Evolutionary conservation across 1,140 invertebrate genomes (phyloP).

Genomic region (Aporrectodea caliginosa): DNA sequence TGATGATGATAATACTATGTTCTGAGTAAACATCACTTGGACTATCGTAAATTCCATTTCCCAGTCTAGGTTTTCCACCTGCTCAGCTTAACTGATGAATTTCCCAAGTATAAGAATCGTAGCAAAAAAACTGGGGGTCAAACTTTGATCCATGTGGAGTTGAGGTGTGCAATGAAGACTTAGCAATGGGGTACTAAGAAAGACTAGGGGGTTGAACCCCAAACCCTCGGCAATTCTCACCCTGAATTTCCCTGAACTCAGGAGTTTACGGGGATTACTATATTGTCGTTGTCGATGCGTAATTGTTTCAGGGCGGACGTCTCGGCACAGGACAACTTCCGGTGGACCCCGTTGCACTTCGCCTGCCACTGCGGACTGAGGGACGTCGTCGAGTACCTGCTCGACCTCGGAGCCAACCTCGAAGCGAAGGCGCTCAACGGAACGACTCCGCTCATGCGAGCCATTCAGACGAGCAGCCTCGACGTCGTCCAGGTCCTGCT

Average conservation of each 20-base stretch:
- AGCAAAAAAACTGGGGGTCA: too few relatives aligned
- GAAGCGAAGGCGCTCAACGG: conserved; percentile 53
- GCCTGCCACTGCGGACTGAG: conserved; percentile 54
- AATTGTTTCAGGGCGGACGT: conserved; percentile 48
- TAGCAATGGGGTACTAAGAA: too few relatives aligned
- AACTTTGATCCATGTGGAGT: too few relatives aligned
- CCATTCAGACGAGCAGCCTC: conserved; percentile 54
- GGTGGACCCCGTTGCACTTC: conserved; percentile 57
- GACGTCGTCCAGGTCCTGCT: conserved; percentile 52
- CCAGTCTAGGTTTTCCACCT: too few relatives aligned
- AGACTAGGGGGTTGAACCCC: too few relatives aligned
- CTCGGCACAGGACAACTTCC: conserved; percentile 55
- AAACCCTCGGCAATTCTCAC: too few relatives aligned
- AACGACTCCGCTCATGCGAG: conserved; percentile 54
- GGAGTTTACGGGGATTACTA: not conserved
- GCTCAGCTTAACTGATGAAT: not conserved
- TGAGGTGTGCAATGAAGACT: too few relatives aligned
- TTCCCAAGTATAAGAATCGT: not conserved
- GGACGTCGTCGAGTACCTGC: conserved; percentile 50
- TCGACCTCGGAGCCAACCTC: conserved; percentile 51
- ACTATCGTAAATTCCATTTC: too few relatives aligned
- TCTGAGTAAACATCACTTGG: too few relatives aligned
- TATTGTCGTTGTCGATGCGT: not conserved
- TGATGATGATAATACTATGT: too few relatives aligned
- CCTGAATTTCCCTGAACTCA: not conserved